phyloP scores from a whole-genome alignment of 2,797 vertebrate species.

The Sciurus vulgaris region DNA sequence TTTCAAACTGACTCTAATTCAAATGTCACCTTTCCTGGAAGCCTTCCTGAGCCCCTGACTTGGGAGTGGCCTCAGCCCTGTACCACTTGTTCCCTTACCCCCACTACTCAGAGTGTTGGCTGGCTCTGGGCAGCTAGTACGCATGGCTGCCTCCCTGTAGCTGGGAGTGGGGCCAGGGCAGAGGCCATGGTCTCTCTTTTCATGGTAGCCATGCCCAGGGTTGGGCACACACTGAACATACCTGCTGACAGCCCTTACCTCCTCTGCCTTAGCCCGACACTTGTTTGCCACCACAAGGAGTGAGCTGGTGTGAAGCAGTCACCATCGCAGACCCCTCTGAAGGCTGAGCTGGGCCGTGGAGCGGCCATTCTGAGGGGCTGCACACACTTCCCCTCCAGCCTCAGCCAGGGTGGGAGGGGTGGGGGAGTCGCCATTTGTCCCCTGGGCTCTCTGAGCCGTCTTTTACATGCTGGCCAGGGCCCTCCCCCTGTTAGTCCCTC shows the following conservation, averaged over 20 bases:
- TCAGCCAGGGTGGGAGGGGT: too few relatives aligned
- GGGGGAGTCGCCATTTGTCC: rapidly evolving
- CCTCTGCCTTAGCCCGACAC: too few relatives aligned
- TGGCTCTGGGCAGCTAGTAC: rapidly evolving
- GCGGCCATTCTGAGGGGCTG: rapidly evolving
- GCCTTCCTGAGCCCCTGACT: not conserved
- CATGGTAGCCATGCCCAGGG: rapidly evolving
- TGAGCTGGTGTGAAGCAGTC: not conserved
- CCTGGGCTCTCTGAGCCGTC: not conserved
- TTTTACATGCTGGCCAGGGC: not conserved
- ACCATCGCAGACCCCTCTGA: rapidly evolving
- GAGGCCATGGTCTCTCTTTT: not conserved
- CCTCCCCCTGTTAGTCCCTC: rapidly evolving
- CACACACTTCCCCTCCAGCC: rapidly evolving
- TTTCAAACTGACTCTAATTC: not conserved
- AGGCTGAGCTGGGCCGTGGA: too few relatives aligned
- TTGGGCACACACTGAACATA: not conserved
- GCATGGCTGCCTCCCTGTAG: rapidly evolving
- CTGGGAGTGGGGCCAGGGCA: rapidly evolving
- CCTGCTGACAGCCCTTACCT: too few relatives aligned
- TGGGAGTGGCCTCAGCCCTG: not conserved
- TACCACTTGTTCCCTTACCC: rapidly evolving
- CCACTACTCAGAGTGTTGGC: rapidly evolving
- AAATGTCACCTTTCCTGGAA: not conserved
- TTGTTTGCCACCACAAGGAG: not conserved